Evolutionary conservation across 2,888 invertebrate species (phyloP), one percentile per base, ranked within the genome.

Genomic region (Tetranychus piercei): DNA sequence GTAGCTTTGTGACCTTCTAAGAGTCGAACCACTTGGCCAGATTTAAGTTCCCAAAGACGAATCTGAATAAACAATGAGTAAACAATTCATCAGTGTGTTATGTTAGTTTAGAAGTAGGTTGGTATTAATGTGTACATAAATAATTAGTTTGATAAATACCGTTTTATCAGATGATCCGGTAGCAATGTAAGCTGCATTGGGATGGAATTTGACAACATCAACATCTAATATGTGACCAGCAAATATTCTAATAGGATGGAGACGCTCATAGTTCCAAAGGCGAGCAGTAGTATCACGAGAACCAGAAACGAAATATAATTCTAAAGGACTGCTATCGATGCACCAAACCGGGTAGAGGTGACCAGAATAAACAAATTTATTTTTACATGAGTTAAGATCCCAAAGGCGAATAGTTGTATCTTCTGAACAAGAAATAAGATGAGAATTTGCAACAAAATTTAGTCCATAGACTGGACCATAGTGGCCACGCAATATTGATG

Each of bases 291-390:
- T 86, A 80, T 93, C 92, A 76, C 88, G 87, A 18, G 91, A 91
- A 73, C 90, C 90, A 1, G 90, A 90, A 6, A 88, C 90, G 80
- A 91, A 87, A 81, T 88, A 88, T 18, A 87, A 84, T 66, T 87
- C 87, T 78, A 86, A 86, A 78, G 81, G 86, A 84, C 85, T 90
- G 80, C 87, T 85, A 81, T 89, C 89, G 81, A 94, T 85, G 81
- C 90, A 90, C 90, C 94, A 94, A 78, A 95, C 88, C 1, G 94
- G 91, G 80, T 90, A 90, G 80, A 88, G 88, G 82, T 95, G 94
- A 45, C 94, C 94, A 79, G 88, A 86, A 81, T 89, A 89, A 78
- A 88, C 83, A 67, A 88, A 87, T 18, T 87, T 87, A 81, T 89
- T 90, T 7, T 86, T 86, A 78, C 88, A 88, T 81, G 87, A 87